These are phyloP conservation scores for Polyommatus icarus DNA, from an alignment of 2,888 invertebrate genomes.

Conservation along the genomic window DNA sequence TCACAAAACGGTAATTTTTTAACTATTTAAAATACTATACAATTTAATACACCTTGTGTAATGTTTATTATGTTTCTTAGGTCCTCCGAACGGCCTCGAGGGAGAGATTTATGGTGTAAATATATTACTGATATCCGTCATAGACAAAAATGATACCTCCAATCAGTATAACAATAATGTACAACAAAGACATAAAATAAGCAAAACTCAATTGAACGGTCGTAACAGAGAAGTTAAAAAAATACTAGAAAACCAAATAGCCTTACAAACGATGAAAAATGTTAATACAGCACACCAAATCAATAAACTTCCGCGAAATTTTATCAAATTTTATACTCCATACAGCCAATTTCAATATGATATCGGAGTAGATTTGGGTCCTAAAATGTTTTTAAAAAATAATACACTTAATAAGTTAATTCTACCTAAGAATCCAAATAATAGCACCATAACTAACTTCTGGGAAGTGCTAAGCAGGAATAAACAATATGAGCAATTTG, in stretches of 20 bases:
- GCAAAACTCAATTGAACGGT: constrained; percentile 55
- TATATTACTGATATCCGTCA: constrained; percentile 81
- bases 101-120: constrained; percentile 85
- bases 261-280: constrained; percentile 50
- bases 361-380: not conserved
- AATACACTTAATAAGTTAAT: not conserved
- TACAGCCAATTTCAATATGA: constrained; percentile 1
- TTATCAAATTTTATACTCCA: constrained; percentile 6
- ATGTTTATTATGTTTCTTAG: constrained; percentile 48
- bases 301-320: not conserved
- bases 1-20: constrained; percentile 79
- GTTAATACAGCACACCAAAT: constrained; percentile 45
- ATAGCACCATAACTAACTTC: constrained; percentile 49
- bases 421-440: constrained; percentile 49
- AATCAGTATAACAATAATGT: constrained; percentile 44
- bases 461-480: constrained; percentile 53
- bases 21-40: not conserved
- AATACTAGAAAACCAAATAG: constrained; percentile 45
- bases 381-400: not conserved
- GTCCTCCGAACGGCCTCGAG: constrained; percentile 83
- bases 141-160: constrained; percentile 64
- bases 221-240: constrained; percentile 52
- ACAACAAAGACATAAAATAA: constrained; percentile 36
- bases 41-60: not conserved
- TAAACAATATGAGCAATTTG: constrained; percentile 39